These are phyloP conservation scores for Cettia cetti DNA, from an alignment of 2,113 vertebrate genomes.

Conservation along the genomic window DNA sequence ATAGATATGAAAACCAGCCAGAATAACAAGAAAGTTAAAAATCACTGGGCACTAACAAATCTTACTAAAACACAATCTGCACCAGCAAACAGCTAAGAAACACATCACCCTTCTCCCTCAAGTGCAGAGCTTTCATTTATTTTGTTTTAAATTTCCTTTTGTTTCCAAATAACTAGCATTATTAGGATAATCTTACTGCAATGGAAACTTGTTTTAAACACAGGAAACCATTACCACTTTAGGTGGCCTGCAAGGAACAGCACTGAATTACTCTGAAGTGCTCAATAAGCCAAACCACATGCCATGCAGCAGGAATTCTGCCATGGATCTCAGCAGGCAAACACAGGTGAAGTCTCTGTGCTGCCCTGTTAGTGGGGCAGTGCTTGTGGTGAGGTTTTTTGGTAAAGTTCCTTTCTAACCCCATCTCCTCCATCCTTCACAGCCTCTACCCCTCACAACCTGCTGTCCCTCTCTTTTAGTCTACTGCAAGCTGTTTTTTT, in stretches of 20 bases:
- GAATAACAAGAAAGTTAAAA: neutral
- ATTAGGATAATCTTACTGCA: neutral
- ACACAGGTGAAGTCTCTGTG: neutral
- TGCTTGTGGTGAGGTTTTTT: neutral
- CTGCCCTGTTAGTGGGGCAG: neutral
- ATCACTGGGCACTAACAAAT: neutral
- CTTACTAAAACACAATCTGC: neutral
- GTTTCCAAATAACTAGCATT: neutral
- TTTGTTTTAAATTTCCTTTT: neutral
- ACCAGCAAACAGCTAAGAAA: neutral
- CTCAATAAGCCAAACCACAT: neutral
- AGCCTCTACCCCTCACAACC: neutral
- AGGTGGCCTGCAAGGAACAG: neutral
- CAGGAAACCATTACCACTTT: neutral
- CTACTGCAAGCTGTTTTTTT: rapidly evolving
- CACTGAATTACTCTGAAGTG: neutral
- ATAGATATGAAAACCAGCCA: neutral
- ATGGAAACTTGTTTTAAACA: neutral
- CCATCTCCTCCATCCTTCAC: neutral
- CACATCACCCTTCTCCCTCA: neutral
- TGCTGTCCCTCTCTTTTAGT: neutral
- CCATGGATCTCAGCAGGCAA: neutral
- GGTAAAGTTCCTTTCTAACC: neutral
- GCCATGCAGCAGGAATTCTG: neutral
- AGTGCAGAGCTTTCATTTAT: neutral